Evolutionary conservation across 1,140 invertebrate species (phyloP).

Genomic region (Chymomyza costata): DNA sequence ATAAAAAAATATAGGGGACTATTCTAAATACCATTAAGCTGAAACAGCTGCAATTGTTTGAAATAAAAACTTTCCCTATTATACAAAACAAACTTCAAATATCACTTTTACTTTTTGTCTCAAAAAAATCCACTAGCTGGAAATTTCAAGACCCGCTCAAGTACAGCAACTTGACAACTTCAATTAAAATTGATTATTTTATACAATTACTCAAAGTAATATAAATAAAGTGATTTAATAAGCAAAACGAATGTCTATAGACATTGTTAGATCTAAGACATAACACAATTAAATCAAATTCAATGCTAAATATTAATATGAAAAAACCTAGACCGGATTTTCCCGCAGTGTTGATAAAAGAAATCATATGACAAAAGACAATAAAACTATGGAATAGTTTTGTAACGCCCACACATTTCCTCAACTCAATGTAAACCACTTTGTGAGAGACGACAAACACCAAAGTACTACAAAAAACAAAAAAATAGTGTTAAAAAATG

Average conservation of each 20-base stretch:
- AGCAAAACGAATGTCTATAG: conserved; percentile 8
- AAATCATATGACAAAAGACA: too few species aligned
- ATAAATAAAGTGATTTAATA: too few species aligned
- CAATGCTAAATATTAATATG: conserved; percentile 1
- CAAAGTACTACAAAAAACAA: too few species aligned
- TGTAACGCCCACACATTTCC: conserved; percentile 7
- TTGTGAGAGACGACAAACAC: neutral
- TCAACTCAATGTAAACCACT: neutral
- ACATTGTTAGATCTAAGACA: conserved; percentile 17
- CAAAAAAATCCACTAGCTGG: too few species aligned
- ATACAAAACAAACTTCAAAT: too few species aligned
- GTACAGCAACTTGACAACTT: conserved; percentile 59
- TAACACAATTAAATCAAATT: conserved; percentile 1
- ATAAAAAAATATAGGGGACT: too few species aligned
- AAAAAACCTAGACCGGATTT: conserved; percentile 4
- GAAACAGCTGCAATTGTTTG: too few species aligned
- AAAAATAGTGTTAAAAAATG: conserved; percentile 7
- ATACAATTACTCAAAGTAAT: conserved; percentile 17
- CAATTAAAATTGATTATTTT: conserved; percentile 62
- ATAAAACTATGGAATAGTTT: conserved; percentile 4
- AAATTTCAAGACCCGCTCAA: too few species aligned
- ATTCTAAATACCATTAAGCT: too few species aligned
- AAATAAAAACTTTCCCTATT: too few species aligned
- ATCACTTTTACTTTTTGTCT: too few species aligned
- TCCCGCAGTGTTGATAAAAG: neutral